A percentile compares a stretch with the other conserved stretches of the same genome.
Conservation (phyloP, 2,888 invertebrate genomes). For the Tipula lateralis region DNA sequence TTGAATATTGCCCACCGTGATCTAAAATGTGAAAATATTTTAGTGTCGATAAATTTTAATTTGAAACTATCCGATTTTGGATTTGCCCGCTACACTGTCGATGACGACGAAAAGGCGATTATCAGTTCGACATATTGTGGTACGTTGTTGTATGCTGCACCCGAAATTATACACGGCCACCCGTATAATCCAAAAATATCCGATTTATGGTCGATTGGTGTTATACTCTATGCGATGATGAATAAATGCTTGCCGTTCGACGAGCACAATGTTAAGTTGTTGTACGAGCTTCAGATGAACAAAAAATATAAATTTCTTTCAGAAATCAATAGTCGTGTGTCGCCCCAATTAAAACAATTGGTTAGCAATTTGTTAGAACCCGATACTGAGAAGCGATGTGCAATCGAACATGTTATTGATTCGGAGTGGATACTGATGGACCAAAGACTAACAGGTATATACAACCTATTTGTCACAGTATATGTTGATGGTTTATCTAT, state of each 20-base stretch:
- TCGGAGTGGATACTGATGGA: conserved; percentile 66
- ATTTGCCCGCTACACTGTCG: conserved; percentile 56
- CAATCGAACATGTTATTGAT: conserved; percentile 52
- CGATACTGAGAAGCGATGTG: conserved; percentile 57
- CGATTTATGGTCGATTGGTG: conserved; percentile 77
- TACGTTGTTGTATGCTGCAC: conserved; percentile 82
- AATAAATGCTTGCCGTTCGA: conserved; percentile 81
- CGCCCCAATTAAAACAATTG: conserved; percentile 59
- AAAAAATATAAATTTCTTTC: conserved; percentile 66
- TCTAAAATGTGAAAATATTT: conserved; percentile 76
- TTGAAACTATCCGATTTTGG: conserved; percentile 81
- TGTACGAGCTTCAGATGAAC: conserved; percentile 52
- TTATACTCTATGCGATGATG: conserved; percentile 75
- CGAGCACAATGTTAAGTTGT: conserved; percentile 55
- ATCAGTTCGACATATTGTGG: conserved; percentile 80
- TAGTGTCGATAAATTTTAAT: conserved; percentile 67
- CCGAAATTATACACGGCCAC: conserved; percentile 72
- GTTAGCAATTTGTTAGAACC: conserved; percentile 66
- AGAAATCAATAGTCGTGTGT: conserved; percentile 55
- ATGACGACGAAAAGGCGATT: conserved; percentile 47
- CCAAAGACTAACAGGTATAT: conserved; percentile 53
- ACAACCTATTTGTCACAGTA: too few species aligned
- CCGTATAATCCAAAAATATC: conserved; percentile 67
- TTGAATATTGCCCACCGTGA: conserved; percentile 74
- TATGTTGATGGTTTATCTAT: too few species aligned